Conservation (phyloP, 2,797 vertebrate species). For the Tympanoctomys barrerae region DNA sequence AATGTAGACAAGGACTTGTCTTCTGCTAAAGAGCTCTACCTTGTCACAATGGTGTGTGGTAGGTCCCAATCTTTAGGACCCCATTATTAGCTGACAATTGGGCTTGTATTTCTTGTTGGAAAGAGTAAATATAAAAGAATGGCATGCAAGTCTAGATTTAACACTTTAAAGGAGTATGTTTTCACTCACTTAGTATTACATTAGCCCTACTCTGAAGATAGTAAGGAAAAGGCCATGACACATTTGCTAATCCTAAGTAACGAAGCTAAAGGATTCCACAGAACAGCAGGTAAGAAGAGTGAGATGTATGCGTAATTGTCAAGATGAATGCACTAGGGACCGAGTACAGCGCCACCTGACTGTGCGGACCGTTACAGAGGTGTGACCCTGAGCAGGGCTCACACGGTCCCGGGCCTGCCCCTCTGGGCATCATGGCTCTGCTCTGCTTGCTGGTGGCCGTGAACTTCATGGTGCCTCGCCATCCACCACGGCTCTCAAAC, state of each 20-base stretch:
- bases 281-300: neutral
- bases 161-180: neutral
- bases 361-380: neutral
- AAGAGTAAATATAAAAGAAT: constrained; percentile 47
- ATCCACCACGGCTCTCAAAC: neutral
- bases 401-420: neutral
- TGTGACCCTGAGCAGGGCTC: neutral
- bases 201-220: neutral
- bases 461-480: neutral
- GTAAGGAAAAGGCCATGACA: neutral
- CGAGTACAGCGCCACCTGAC: neutral
- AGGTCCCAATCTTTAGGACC: constrained; percentile 27
- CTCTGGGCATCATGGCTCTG: neutral
- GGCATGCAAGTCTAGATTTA: neutral
- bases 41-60: neutral
- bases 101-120: constrained; percentile 37
- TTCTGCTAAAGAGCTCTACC: neutral
- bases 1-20: neutral
- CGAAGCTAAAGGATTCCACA: neutral
- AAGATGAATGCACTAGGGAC: neutral
- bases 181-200: neutral
- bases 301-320: neutral
- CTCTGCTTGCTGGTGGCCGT: neutral
- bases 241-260: neutral
- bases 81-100: neutral